A percentile compares a stretch with the other conserved stretches of the same genome.
phyloP scores from a whole-genome alignment of 2,888 invertebrate genomes.

The Cephus pulcher region DNA sequence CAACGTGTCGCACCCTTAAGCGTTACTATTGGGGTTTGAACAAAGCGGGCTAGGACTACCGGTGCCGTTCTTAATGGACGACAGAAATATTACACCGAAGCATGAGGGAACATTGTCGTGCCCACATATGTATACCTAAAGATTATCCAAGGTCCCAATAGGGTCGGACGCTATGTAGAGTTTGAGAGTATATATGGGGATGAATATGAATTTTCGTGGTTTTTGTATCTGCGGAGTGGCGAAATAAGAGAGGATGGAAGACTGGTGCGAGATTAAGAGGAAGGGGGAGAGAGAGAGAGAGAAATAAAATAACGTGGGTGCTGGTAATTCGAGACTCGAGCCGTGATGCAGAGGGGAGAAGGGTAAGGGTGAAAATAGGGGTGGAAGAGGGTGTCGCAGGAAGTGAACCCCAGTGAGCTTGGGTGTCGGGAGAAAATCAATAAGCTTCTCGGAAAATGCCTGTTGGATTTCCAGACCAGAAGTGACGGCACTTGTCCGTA shows the following conservation, averaged over 20 bases:
- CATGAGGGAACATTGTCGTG: slow-evolving; percentile 3
- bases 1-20: background rate
- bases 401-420: slow-evolving; percentile 45
- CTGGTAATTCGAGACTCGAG: slow-evolving; percentile 44
- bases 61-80: slow-evolving; percentile 9
- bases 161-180: background rate
- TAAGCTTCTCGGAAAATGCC: slow-evolving; percentile 9
- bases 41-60: background rate
- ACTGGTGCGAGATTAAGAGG: background rate
- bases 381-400: slow-evolving; percentile 38
- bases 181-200: background rate
- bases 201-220: slow-evolving; percentile 4
- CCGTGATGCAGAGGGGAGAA: slow-evolving; percentile 19
- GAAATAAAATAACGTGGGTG: slow-evolving; percentile 13
- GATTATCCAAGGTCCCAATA: background rate
- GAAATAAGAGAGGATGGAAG: background rate
- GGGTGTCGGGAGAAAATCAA: slow-evolving; percentile 25
- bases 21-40: background rate
- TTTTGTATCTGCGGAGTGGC: slow-evolving; percentile 9
- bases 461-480: background rate
- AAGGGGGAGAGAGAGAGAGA: background rate
- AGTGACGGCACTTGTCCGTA: background rate
- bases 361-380: background rate
- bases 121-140: background rate
- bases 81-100: slow-evolving; percentile 5